Base-by-base conservation (phyloP, 2,797 vertebrate genomes). In the Dicrostonyx torquatus region DNA sequence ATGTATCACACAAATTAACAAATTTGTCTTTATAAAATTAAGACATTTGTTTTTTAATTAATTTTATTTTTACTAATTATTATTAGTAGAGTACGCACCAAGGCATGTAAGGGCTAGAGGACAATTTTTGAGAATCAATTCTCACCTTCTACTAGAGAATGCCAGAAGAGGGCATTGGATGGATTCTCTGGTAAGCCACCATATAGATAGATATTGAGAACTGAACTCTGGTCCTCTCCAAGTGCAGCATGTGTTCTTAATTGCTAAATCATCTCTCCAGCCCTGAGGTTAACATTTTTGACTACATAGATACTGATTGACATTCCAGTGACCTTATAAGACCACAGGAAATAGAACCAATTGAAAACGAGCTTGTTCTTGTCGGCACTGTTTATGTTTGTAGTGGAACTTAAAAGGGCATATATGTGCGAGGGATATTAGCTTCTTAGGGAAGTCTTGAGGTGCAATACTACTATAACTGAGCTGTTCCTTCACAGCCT, bases 381-480 rank as follows among this genome's bases (percentile, higher is more conserved):
- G 87, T 85, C 3, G 77, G 43, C 40, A 92, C 91, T 92, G 78
- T 94, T 93, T 91, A 55, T 87, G 31, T 91, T 84, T 95, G 37
- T 20, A 80, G 43, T 53, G 60, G 18, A 70, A 53, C 26, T 22
- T 89, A 50, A 73, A 60, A 89, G 37, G 62, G 4, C 29, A 17
- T 48, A 34, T 68, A 72, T 43, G 79, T 86, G 92, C 40, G 45
- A 87, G 50, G 66, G 58, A 34, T 92, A 31, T 45, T 87, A 91
- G 85, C 55, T 84, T 37, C 60, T 73, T 73, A 82, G 8, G 68
- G 85, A 85, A 90, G 37, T 70, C 64, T 68, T n/a, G 84, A 29
- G 85, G 40, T 95, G 62, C 91, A 80, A 72, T 89, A 45, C 77
- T 73, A 58, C 76, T 72, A 70, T 12, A 64, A 18, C 43, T 31